Evolutionary conservation across 1,140 invertebrate genomes (phyloP), one percentile per base, ranked within the genome.

Genomic region (Drosophila bipectinata): DNA sequence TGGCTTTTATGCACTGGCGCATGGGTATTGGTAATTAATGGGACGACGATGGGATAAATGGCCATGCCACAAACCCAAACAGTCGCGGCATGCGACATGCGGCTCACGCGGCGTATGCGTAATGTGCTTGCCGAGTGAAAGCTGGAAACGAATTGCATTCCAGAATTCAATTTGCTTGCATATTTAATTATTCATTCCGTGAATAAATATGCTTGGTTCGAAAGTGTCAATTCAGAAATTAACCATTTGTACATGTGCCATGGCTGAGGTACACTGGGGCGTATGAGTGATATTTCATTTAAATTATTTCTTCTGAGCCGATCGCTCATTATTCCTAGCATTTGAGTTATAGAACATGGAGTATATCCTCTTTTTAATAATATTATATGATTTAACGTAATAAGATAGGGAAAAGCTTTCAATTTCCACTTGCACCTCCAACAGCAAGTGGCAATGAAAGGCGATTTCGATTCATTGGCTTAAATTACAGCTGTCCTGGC

Each of bases 1-100:
- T 79, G 76, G 57, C 49, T 64, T 87, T 87, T 72, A 87, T 87
- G 83, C 79, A 56, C 61, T 79, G 59, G 56, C 77, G 77, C 72
- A 80, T 71, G 59, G 60, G 78, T 84, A 84, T 83, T 83, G 75
- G 60, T 72, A 79, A 79, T 83, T 84, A 83, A 83, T 72, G 79
- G 58, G 48, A 30, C 48, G 72, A 55, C 57, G 48, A 39, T 26
- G 47, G 59, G 49, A 68, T 73, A 79, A 85, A 77, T 63, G 58
- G 18, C 72, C 51, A 21, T 39, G 58, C 68, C 71, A 37, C 67
- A 74, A 32, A 44, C 28, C 41, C 48, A 56, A 60, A 44, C 51
- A 71, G 48, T 60, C 39, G 14, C 7, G 51, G 18, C 44, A 24
- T 21, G 44, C 44, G 51, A 12, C 41, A 45, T 6, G 41, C 41